phyloP scores from a whole-genome alignment of 2,797 vertebrate genomes.

The Sebastes steindachneri region DNA sequence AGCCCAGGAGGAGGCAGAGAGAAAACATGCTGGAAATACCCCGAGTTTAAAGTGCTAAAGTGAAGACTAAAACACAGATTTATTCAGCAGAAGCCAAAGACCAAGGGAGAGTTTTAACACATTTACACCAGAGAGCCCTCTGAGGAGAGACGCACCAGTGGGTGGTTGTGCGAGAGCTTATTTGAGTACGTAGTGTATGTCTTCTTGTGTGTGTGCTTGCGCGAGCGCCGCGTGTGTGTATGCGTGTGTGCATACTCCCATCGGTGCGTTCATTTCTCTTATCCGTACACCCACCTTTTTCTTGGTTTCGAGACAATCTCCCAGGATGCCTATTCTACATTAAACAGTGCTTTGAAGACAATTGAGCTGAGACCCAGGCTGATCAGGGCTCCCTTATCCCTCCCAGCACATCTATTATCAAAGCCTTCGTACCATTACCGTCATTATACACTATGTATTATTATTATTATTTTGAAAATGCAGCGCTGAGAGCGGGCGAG shows the following conservation, averaged over 20 bases:
- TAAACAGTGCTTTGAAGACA: slow-evolving; percentile 86
- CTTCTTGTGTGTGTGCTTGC: slow-evolving; percentile 28
- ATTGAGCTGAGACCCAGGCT: slow-evolving; percentile 82
- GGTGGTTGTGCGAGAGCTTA: slow-evolving; percentile 76
- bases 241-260: slow-evolving; percentile 53
- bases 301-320: slow-evolving; percentile 80
- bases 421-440: slow-evolving; percentile 83
- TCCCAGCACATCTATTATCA: slow-evolving; percentile 84
- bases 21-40: slow-evolving; percentile 81
- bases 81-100: slow-evolving; percentile 86
- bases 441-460: slow-evolving; percentile 87
- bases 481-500: slow-evolving; percentile 81
- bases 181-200: slow-evolving; percentile 70
- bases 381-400: slow-evolving; percentile 83
- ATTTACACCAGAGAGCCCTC: slow-evolving; percentile 82
- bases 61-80: slow-evolving; percentile 85
- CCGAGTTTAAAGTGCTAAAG: slow-evolving; percentile 83
- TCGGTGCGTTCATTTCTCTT: slow-evolving; percentile 74
- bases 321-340: slow-evolving; percentile 81
- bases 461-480: slow-evolving; percentile 88
- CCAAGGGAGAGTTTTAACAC: slow-evolving; percentile 85
- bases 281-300: slow-evolving; percentile 82
- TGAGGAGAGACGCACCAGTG: slow-evolving; percentile 75
- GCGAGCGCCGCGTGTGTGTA: background rate
- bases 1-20: slow-evolving; percentile 74